phyloP scores from a whole-genome alignment of 2,113 vertebrate species.

The Thalassarche chlororhynchos region DNA sequence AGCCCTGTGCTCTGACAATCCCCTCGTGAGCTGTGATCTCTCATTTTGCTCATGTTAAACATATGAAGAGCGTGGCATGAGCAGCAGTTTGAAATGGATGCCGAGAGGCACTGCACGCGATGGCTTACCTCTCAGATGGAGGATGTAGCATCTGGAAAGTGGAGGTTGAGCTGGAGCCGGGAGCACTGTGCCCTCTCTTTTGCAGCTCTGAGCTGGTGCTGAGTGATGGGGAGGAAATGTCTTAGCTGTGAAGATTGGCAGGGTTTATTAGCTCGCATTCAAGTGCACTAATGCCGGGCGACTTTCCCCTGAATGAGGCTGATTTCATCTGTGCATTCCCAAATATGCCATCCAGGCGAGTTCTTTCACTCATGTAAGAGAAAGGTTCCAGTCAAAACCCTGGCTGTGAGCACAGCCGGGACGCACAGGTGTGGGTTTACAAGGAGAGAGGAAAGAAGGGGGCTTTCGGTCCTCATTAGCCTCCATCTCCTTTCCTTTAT shows the following conservation, averaged over 20 bases:
- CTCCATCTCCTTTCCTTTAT: not conserved
- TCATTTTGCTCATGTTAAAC: not conserved
- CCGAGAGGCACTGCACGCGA: not conserved
- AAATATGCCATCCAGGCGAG: not conserved
- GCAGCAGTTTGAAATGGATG: not conserved
- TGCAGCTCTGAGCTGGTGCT: not conserved
- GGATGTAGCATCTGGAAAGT: not conserved
- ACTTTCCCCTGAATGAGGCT: not conserved
- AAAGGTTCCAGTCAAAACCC: not conserved
- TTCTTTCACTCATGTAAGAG: not conserved
- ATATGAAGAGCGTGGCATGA: not conserved
- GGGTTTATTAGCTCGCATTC: not conserved
- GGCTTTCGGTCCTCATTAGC: not conserved
- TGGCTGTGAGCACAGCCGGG: not conserved
- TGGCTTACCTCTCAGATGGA: not conserved
- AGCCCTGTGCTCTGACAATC: not conserved
- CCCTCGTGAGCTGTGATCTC: not conserved
- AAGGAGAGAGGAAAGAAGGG: not conserved
- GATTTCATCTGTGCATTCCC: not conserved
- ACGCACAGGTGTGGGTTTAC: constrained; percentile 29
- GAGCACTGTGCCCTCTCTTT: not conserved
- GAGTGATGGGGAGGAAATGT: constrained; percentile 23
- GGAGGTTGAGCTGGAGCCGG: not conserved
- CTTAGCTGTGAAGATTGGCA: not conserved
- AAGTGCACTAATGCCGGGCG: not conserved